Evolutionary conservation across 1,140 invertebrate genomes (phyloP), one percentile per base, ranked within the genome.

Genomic region (Panagrolaimus sp.): DNA sequence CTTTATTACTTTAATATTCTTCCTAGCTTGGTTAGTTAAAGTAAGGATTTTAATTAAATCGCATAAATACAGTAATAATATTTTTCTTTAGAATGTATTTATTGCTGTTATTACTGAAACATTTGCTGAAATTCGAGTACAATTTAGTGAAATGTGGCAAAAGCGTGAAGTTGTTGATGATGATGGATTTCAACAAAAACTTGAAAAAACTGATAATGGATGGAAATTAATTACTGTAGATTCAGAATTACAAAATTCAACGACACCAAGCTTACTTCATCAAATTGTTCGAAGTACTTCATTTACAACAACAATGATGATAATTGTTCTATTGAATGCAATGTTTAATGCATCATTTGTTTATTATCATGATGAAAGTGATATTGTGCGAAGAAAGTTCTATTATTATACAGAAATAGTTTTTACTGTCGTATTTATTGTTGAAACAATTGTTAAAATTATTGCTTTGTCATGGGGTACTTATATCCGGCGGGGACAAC

Each of bases 71-170:
- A 63, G 11, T 67, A 43, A 57, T 42, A 44, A 13, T 23, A 63
- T 25, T 43, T 69, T 11, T n/a, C 48, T 64, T 23, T 76, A 87
- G 86, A 99, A 99, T 82, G 96, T 99, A 46, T 99, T 99, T 87
- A 99, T 99, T 86, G 96, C 96, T 74, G 96, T 99, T 0, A 98
- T 99, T 70, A 99, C 96, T 5, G 96, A 99, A 85, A 99, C 96
- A 0, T 99, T 99, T 84, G 98, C 98, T 82, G 96, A 99, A 86
- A 98, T 99, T 74, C 87, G 96, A 76, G 96, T 99, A 0, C 96
- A 99, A 84, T 99, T 99, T 84, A 95, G 98, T 85, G 95, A 99
- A 86, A 98, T 98, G 93, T 99, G 96, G 96, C 94, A 94, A n/a
- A 90, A 91, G 0, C 77, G 84, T 53, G 92, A 82, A 47, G 65